These are phyloP conservation scores for Eubucco bourcierii DNA, from an alignment of 2,113 vertebrate species.

Conservation along the genomic window DNA sequence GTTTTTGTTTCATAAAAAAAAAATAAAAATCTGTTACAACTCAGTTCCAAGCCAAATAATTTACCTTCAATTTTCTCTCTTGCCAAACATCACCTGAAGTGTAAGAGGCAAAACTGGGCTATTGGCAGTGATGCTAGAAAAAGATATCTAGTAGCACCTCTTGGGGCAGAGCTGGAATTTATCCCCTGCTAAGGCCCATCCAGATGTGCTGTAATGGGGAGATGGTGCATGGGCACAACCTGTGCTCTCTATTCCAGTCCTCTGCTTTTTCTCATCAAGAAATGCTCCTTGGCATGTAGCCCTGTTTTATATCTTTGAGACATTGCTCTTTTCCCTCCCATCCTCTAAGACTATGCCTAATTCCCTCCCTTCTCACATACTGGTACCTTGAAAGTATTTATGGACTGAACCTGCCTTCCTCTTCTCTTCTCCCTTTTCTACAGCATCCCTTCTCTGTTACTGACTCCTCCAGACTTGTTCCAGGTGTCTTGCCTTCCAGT, in stretches of 20 bases:
- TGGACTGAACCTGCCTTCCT: not conserved
- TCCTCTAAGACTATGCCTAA: slow-evolving; percentile 24
- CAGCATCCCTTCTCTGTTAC: not conserved
- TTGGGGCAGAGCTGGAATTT: not conserved
- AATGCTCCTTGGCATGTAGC: not conserved
- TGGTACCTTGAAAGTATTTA: slow-evolving; percentile 19
- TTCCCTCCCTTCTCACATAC: not conserved
- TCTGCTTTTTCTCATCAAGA: not conserved
- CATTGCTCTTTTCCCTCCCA: not conserved
- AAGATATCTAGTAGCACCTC: not conserved
- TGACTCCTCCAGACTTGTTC: not conserved
- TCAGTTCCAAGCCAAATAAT: not conserved
- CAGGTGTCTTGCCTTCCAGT: not conserved
- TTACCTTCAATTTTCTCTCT: not conserved
- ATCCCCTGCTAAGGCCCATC: not conserved
- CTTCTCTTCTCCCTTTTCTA: not conserved
- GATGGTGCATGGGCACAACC: not conserved
- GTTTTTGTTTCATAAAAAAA: not conserved
- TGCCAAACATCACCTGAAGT: not conserved
- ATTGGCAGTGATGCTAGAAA: not conserved
- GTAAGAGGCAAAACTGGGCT: not conserved
- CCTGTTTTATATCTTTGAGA: not conserved
- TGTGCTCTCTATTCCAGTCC: not conserved
- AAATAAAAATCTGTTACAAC: not conserved
- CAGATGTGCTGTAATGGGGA: not conserved